A percentile compares a stretch with the other conserved stretches of the same genome.
Conservation (phyloP, 2,113 vertebrate genomes). For the Albula goreensis region DNA sequence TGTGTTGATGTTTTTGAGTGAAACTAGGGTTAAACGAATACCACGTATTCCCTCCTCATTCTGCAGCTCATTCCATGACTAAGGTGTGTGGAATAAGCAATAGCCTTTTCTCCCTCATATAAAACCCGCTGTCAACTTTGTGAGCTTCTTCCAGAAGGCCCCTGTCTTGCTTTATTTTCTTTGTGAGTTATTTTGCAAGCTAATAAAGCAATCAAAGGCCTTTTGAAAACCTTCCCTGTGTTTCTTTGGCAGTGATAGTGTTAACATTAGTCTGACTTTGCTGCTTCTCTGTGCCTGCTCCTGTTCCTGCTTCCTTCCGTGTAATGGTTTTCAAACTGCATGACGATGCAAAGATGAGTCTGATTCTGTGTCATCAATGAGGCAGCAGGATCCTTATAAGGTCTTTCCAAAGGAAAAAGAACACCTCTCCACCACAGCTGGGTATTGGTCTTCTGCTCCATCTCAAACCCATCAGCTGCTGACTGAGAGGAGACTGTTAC, state of each 20-base stretch:
- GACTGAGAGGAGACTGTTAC: neutral
- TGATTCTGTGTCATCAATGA: neutral
- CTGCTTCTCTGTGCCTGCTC: neutral
- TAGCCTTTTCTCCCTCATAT: neutral
- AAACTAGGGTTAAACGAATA: neutral
- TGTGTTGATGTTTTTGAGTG: neutral
- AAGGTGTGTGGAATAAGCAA: neutral
- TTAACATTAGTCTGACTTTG: neutral
- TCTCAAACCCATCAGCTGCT: neutral
- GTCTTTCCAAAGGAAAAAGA: neutral
- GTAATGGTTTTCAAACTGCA: neutral
- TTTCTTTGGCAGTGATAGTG: neutral
- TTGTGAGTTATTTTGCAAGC: neutral
- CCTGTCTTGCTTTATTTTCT: neutral
- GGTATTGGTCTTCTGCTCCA: neutral
- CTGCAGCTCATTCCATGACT: neutral
- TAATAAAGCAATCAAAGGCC: neutral
- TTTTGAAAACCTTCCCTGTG: neutral
- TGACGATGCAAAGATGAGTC: neutral
- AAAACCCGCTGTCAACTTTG: neutral
- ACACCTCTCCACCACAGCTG: neutral
- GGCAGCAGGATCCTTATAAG: neutral
- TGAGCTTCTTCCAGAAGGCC: neutral
- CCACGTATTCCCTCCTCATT: neutral
- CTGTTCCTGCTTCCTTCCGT: neutral